Base-by-base conservation (phyloP, 2,797 vertebrate species). In the Centropyge bicolor region DNA sequence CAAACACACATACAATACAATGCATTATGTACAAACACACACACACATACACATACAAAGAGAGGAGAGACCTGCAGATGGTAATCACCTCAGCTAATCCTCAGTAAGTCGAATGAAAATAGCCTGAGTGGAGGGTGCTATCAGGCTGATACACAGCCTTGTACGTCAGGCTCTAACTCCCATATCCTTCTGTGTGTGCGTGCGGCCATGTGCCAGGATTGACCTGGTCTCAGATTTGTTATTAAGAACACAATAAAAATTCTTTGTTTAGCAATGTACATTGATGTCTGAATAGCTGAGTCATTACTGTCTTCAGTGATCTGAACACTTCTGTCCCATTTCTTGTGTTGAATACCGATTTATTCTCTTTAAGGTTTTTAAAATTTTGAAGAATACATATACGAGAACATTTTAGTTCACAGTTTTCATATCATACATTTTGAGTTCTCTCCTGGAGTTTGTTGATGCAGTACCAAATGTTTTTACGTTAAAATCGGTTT, bases 11-110 rank as follows among this genome's bases (percentile, higher is more conserved):
- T 35, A n/a, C 24, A 84, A 17, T 10, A 61, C 13, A 49, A 22
- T 38, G 12, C n/a, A 65, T 24, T 31, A 85, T 49, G 69, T 8
- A 56, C 19, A 74, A n/a, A 63, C 60, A 67, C 19, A 35, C 27
- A 74, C 51, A 59, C 27, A 62, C 20, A 70, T 12, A 69, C 36
- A 76, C 40, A 74, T 17, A 52, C 56, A 55, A 52, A 65, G 38
- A 6, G 17, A 51, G 45, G 16, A 54, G 48, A 74, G 63, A 63
- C 74, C 77, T 72, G 52, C 81, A 66, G 76, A 69, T 68, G 80
- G 69, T 90, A 94, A 94, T 92, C 91, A 85, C 87, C 76, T 75
- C 31, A 66, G 81, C 75, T 95, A 95, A 95, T 95, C 95, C 88
- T 78, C 66, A 55, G 60, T 94, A 94, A 94, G 86, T 89, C 87